These are phyloP conservation scores for Cheilosia vernalis DNA, from an alignment of 2,888 invertebrate species.

Conservation along the genomic window DNA sequence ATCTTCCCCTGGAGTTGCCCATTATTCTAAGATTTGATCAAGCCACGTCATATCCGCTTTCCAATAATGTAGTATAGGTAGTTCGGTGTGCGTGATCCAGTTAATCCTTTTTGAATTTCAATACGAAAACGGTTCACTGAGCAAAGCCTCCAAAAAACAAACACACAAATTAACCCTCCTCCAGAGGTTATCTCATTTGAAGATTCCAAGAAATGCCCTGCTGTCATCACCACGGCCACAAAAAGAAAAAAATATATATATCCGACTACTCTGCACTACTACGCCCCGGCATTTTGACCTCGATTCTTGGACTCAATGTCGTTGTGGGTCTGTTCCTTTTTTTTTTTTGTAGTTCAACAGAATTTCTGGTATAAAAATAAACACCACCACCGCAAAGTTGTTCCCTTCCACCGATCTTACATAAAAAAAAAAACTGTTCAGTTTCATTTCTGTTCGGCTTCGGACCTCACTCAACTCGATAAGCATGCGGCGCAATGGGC, in stretches of 20 bases:
- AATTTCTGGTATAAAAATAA: slow-evolving; percentile 50
- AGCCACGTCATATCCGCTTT: slow-evolving; percentile 41
- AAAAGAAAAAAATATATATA: neutral
- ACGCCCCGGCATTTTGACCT: slow-evolving; percentile 63
- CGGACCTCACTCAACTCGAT: slow-evolving; percentile 55
- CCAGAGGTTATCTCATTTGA: slow-evolving; percentile 69
- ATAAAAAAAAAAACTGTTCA: slow-evolving; percentile 1
- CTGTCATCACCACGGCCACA: slow-evolving; percentile 52
- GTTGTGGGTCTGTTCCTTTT: slow-evolving; percentile 29
- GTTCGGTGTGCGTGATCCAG: slow-evolving; percentile 39
- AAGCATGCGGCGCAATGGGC: slow-evolving; percentile 2
- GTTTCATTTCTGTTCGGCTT: slow-evolving; percentile 11
- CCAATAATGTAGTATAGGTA: neutral
- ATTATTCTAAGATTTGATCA: slow-evolving; percentile 14
- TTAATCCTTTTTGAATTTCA: slow-evolving; percentile 45
- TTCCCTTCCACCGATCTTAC: neutral
- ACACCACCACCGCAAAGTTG: slow-evolving; percentile 9
- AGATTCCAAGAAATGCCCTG: slow-evolving; percentile 64
- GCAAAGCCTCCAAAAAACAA: slow-evolving; percentile 3
- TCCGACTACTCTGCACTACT: slow-evolving; percentile 9
- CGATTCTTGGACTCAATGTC: slow-evolving; percentile 61
- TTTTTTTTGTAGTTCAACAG: slow-evolving; percentile 45
- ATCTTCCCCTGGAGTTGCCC: too few species aligned
- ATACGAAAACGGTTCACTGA: slow-evolving; percentile 24
- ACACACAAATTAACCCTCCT: slow-evolving; percentile 56